These are phyloP conservation scores for Uloborus plumipes DNA, from an alignment of 2,888 invertebrate genomes.

Conservation along the genomic window DNA sequence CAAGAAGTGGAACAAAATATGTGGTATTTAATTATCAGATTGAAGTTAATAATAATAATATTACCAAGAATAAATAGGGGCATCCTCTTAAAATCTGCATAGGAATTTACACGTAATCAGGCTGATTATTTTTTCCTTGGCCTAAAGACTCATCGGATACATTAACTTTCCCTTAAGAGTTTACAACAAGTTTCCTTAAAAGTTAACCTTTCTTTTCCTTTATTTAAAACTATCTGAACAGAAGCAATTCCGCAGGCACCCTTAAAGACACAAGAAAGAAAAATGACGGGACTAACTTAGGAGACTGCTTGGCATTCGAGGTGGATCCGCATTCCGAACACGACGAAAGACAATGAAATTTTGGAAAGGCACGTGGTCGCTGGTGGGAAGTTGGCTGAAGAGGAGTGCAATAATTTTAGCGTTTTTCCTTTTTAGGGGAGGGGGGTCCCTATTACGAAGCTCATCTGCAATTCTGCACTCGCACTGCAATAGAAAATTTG, in stretches of 20 bases:
- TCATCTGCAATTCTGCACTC: constrained; percentile 48
- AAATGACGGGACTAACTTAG: constrained; percentile 13
- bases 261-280: constrained; percentile 8
- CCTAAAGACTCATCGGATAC: too few relatives aligned
- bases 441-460: constrained; percentile 1
- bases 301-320: constrained; percentile 15
- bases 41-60: too few relatives aligned
- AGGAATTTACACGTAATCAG: too few relatives aligned
- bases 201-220: neutral
- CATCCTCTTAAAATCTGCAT: too few relatives aligned
- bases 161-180: neutral
- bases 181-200: neutral
- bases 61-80: too few relatives aligned
- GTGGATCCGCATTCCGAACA: constrained; percentile 43
- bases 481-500: constrained; percentile 41
- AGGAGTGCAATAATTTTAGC: constrained; percentile 43
- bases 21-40: too few relatives aligned
- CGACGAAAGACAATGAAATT: constrained; percentile 54
- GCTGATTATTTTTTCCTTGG: too few relatives aligned
- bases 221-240: constrained; percentile 27
- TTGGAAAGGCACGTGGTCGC: constrained; percentile 28
- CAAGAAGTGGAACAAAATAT: too few relatives aligned
- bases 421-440: constrained; percentile 33
- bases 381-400: constrained; percentile 21
- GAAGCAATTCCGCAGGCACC: neutral